phyloP scores from a whole-genome alignment of 2,113 vertebrate species.

The Rhea americana region DNA sequence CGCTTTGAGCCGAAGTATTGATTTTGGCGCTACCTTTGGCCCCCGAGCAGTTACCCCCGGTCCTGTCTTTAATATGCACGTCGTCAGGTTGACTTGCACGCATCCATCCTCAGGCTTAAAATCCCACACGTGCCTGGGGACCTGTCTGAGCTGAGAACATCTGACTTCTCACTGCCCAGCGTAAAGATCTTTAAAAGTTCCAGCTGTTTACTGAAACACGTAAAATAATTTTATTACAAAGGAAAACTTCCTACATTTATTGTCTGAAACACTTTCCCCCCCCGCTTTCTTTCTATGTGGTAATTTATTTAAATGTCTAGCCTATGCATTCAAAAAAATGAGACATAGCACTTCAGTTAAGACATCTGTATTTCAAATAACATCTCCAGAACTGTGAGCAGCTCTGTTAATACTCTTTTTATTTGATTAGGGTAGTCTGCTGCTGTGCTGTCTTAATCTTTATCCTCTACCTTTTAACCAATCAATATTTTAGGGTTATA shows the following conservation, averaged over 20 bases:
- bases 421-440: constrained; percentile 75
- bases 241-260: constrained; percentile 69
- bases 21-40: neutral
- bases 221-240: constrained; percentile 72
- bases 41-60: neutral
- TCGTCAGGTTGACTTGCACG: fast-evolving
- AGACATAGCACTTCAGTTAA: constrained; percentile 75
- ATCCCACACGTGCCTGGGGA: neutral
- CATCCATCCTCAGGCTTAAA: neutral
- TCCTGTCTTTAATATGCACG: neutral
- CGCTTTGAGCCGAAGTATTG: neutral
- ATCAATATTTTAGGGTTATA: constrained; percentile 75
- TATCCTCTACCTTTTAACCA: constrained; percentile 71
- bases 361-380: constrained; percentile 78
- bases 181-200: constrained; percentile 6
- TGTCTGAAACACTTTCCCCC: constrained; percentile 62
- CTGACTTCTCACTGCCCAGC: neutral
- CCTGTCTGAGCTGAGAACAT: neutral
- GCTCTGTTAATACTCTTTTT: constrained; percentile 64
- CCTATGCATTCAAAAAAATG: constrained; percentile 75
- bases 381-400: constrained; percentile 58
- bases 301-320: constrained; percentile 78
- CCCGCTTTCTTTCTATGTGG: constrained; percentile 68
- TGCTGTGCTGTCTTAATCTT: constrained; percentile 61
- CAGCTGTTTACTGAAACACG: constrained; percentile 43